Conservation (phyloP, 2,888 invertebrate genomes). For the Euplexia lucipara region DNA sequence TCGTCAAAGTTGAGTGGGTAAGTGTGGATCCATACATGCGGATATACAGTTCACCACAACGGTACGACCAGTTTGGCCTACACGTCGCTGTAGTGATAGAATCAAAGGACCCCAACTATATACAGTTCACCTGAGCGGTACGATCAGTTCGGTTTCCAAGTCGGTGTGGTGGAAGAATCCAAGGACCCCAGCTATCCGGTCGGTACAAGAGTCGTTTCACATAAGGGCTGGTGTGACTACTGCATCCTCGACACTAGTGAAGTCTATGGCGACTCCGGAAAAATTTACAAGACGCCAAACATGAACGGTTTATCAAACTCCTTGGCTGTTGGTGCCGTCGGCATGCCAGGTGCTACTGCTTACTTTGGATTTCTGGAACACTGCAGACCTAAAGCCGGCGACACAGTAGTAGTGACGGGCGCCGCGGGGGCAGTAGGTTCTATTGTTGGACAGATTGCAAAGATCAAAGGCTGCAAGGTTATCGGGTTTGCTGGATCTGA, state of each 20-base stretch:
- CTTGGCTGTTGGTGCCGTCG: constrained; percentile 91
- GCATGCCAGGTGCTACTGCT: constrained; percentile 94
- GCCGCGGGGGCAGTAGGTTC: constrained; percentile 95
- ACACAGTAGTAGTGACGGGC: constrained; percentile 93
- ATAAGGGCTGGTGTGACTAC: constrained; percentile 77
- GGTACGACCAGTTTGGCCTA: constrained; percentile 74
- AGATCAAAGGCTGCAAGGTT: constrained; percentile 91
- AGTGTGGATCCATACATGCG: constrained; percentile 74
- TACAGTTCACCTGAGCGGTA: constrained; percentile 66
- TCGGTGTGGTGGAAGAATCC: constrained; percentile 90
- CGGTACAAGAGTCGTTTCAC: constrained; percentile 90
- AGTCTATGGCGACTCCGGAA: constrained; percentile 5
- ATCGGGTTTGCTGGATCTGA: constrained; percentile 94
- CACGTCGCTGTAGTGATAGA: constrained; percentile 88
- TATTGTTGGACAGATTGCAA: constrained; percentile 94
- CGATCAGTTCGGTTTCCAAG: constrained; percentile 74
- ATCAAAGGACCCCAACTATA: constrained; percentile 90
- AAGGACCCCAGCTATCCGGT: constrained; percentile 91
- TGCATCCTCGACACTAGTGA: constrained; percentile 18
- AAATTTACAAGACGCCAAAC: constrained; percentile 82
- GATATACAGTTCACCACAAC: constrained; percentile 65
- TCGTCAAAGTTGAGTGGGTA: constrained; percentile 73
- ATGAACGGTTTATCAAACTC: constrained; percentile 89
- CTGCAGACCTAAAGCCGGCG: constrained; percentile 93
- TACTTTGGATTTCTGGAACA: constrained; percentile 93